A percentile compares a stretch with the other conserved stretches of the same genome.
Conservation (phyloP, 2,888 invertebrate species). For the Phoronis australis region DNA sequence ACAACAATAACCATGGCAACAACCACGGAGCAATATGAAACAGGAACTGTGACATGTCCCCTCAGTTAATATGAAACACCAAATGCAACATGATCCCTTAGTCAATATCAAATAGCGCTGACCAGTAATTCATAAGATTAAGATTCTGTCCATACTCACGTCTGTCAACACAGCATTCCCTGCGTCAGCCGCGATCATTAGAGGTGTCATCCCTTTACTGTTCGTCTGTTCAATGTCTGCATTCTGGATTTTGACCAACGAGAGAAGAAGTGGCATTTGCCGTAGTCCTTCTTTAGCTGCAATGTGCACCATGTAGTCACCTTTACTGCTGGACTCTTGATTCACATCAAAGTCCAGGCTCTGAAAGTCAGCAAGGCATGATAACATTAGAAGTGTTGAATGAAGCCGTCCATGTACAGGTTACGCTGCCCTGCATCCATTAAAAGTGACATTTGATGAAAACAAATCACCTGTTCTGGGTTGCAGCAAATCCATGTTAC, state of each 20-base stretch:
- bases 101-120: not conserved
- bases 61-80: not conserved
- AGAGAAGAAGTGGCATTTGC: slow-evolving; percentile 31
- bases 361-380: slow-evolving; percentile 22
- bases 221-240: slow-evolving; percentile 38
- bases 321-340: slow-evolving; percentile 30
- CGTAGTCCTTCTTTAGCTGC: slow-evolving; percentile 23
- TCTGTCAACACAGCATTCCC: slow-evolving; percentile 38
- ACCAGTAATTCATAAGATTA: not conserved
- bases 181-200: slow-evolving; percentile 34
- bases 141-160: slow-evolving; percentile 23
- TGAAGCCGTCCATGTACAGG: too few relatives aligned
- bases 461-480: too few relatives aligned
- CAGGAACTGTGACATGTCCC: too few relatives aligned
- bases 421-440: too few relatives aligned
- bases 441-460: too few relatives aligned
- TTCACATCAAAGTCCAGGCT: slow-evolving; percentile 40
- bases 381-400: too few relatives aligned
- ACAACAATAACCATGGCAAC: too few relatives aligned
- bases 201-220: slow-evolving; percentile 32
- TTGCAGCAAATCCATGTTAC: too few relatives aligned
- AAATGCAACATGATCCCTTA: too few relatives aligned
- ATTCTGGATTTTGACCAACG: slow-evolving; percentile 30
- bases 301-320: slow-evolving; percentile 30
- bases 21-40: too few relatives aligned